Conservation (phyloP, 2,797 vertebrate species). For the Chloroceryle amazona region DNA sequence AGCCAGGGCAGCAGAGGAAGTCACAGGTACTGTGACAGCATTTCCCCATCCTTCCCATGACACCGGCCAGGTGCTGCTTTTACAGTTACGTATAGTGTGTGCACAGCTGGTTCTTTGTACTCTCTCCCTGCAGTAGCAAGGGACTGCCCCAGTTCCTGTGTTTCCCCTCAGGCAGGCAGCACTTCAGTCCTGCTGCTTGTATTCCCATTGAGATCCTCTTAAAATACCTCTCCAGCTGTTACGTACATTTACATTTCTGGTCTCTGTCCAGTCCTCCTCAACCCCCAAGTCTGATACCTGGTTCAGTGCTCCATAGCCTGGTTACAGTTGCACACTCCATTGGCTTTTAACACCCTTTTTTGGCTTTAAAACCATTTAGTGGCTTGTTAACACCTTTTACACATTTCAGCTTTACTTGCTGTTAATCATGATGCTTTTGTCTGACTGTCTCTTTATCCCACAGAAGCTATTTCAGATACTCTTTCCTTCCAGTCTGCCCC, state of each 20-base stretch:
- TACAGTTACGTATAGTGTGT: background rate
- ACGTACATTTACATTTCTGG: background rate
- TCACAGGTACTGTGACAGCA: background rate
- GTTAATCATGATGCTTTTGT: background rate
- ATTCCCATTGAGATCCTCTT: background rate
- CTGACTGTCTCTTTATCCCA: background rate
- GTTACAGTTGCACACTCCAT: background rate
- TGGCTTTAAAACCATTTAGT: too few relatives aligned
- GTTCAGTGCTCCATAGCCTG: background rate
- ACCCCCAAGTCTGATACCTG: background rate
- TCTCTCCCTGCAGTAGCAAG: background rate
- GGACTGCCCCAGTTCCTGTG: accelerated
- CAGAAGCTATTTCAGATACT: background rate
- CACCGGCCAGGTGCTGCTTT: background rate
- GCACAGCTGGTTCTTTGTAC: background rate
- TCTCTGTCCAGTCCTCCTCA: background rate
- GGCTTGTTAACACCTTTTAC: background rate
- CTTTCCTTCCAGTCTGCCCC: background rate
- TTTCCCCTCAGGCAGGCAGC: background rate
- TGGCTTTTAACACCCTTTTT: background rate
- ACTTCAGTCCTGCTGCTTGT: background rate
- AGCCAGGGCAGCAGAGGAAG: background rate
- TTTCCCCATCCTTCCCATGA: background rate
- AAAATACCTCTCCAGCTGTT: background rate
- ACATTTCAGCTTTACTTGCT: background rate